Base-by-base conservation (phyloP, 2,113 vertebrate species). In the Platysteira castanea region DNA sequence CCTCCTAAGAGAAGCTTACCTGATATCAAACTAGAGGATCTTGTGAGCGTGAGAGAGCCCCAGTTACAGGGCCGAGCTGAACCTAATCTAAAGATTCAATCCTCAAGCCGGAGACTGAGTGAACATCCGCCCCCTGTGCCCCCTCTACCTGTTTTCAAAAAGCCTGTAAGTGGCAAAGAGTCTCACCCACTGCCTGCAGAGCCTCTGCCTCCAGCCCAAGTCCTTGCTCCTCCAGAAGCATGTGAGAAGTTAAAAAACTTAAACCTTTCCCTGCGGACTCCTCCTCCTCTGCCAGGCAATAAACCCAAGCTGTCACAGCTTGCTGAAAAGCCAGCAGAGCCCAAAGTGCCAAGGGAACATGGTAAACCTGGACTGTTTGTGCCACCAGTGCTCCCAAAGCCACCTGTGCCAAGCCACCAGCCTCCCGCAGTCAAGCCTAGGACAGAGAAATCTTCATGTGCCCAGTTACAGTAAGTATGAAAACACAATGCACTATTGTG, bases 381-480 rank as follows among this genome's bases (percentile, higher is more conserved):
- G 33, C 97, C 97, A 30, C 89, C 95, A 0, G 82, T 75, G 39
- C 70, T 96, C 12, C 96, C 97, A 24, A 98, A 98, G 92, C 97
- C 98, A 28, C 98, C 94, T 2, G 68, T 53, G 67, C 7, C 94
- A 57, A 75, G 81, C 91, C 94, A 96, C 57, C 95, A 96, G 81
- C 91, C 33, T 21, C 98, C 95, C 9, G 3, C 41, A 7, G 69
- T 93, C 71, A 98, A 98, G 80, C 71, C 98, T 49, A 98, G 95
- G 70, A 57, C 53, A 5, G 96, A 95, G 41, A 98, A 94, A 42
- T 68, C 89, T 13, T 54, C 33, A 0, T 96, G 92, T 54, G 94
- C 96, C 19, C 95, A 97, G 63, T 96, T 98, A 84, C 97, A 98
- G 98, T 98, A 98, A 98, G 98, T 98, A 71, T 52, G 61, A 56